Evolutionary conservation across 2,888 invertebrate species (phyloP).

Genomic region (Lasioglossum pauxillum): DNA sequence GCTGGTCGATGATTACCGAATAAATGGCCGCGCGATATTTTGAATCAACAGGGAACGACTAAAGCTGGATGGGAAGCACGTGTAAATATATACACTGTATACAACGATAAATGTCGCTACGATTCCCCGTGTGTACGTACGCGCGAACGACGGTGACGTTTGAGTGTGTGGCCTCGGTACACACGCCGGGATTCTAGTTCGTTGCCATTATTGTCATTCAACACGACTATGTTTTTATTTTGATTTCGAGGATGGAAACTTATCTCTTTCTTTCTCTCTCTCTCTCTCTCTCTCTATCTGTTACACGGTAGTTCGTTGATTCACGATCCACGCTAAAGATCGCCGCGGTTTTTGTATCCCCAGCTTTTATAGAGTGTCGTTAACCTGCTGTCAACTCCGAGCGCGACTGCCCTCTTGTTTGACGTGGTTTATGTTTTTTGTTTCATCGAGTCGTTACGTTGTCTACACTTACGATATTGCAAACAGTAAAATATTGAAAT

Average conservation of each 20-base stretch:
- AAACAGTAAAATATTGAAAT: neutral
- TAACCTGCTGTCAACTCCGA: neutral
- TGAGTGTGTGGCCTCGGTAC: constrained; percentile 35
- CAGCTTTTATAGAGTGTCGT: neutral
- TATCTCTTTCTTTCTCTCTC: neutral
- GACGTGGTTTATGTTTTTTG: neutral
- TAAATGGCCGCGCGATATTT: constrained; percentile 61
- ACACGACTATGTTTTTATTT: neutral
- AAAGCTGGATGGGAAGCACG: constrained; percentile 52
- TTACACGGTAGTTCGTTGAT: neutral
- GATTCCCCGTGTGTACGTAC: constrained; percentile 32
- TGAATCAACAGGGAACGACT: constrained; percentile 60
- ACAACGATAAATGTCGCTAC: constrained; percentile 63
- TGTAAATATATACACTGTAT: constrained; percentile 54
- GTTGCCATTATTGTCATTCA: constrained; percentile 16
- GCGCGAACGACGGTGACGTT: constrained; percentile 19
- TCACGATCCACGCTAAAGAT: neutral
- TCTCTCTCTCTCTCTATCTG: neutral
- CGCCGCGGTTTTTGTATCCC: neutral
- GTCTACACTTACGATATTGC: neutral
- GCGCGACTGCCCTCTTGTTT: neutral
- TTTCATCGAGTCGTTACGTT: neutral
- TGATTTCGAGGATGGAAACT: neutral
- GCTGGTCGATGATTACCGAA: constrained; percentile 56
- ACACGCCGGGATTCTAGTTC: constrained; percentile 23